Evolutionary conservation across 1,140 invertebrate species (phyloP).

Genomic region (Diprion similis): DNA sequence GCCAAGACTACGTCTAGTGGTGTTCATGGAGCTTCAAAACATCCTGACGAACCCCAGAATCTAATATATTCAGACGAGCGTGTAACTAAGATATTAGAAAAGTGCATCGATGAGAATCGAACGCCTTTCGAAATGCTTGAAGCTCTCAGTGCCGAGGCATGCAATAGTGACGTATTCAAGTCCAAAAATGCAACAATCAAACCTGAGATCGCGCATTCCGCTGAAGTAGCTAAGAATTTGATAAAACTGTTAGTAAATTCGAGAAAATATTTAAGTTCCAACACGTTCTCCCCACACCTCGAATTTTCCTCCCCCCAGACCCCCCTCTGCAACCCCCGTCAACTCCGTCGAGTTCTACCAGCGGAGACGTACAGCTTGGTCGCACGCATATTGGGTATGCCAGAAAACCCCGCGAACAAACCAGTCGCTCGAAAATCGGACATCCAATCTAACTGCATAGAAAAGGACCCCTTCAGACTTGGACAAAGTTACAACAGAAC

Average conservation of each 20-base stretch:
- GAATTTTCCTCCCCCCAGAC: constrained; percentile 43
- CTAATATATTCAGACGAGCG: constrained; percentile 24
- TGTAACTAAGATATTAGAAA: constrained; percentile 34
- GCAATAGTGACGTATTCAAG: constrained; percentile 19
- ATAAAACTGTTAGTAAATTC: constrained; percentile 47
- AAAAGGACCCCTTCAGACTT: background rate
- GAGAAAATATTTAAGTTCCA: constrained; percentile 40
- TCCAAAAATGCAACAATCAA: background rate
- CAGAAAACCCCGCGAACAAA: constrained; percentile 5
- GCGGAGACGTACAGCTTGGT: constrained; percentile 42
- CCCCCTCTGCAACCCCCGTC: constrained; percentile 34
- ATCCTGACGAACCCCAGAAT: background rate
- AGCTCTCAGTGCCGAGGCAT: constrained; percentile 36
- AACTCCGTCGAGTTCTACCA: constrained; percentile 43
- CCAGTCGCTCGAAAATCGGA: background rate
- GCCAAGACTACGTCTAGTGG: background rate
- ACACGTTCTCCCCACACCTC: constrained; percentile 36
- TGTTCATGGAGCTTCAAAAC: background rate
- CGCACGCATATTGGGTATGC: constrained; percentile 44
- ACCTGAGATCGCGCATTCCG: constrained; percentile 24
- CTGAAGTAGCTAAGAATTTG: constrained; percentile 34
- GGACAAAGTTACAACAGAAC: background rate
- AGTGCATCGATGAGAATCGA: constrained; percentile 18
- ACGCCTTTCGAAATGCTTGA: constrained; percentile 32
- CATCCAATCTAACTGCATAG: background rate